These are phyloP conservation scores for Hozukius guyotensis DNA, from an alignment of 2,797 vertebrate species.

Conservation along the genomic window DNA sequence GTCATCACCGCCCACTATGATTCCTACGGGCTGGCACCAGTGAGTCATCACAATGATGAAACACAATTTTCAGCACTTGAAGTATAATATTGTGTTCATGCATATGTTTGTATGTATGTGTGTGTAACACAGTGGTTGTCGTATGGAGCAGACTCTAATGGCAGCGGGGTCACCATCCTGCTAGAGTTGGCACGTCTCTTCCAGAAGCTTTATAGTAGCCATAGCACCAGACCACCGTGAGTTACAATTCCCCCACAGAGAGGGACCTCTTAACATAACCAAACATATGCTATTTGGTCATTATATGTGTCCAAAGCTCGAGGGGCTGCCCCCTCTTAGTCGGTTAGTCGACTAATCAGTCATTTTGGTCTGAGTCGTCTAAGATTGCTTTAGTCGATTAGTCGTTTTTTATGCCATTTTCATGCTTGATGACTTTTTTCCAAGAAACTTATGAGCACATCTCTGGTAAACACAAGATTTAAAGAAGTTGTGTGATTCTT, in stretches of 20 bases:
- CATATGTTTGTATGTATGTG: neutral
- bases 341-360: too few species aligned
- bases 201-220: constrained; percentile 79
- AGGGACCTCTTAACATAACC: neutral
- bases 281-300: neutral
- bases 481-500: too few species aligned
- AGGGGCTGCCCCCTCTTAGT: too few species aligned
- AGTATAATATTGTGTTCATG: neutral
- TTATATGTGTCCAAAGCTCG: neutral
- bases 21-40: constrained; percentile 84
- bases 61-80: neutral
- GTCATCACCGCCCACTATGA: constrained; percentile 87
- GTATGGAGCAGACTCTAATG: constrained; percentile 87
- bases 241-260: constrained; percentile 20
- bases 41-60: constrained; percentile 57
- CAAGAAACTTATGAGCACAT: too few species aligned
- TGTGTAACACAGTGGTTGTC: constrained; percentile 81
- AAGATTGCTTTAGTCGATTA: too few species aligned
- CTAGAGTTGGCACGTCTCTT: constrained; percentile 85
- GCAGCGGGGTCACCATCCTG: constrained; percentile 83
- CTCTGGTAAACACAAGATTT: too few species aligned
- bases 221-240: constrained; percentile 81
- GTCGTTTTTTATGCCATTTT: too few species aligned
- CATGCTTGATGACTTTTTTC: too few species aligned
- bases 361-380: too few species aligned